Conservation (phyloP, 2,113 vertebrate genomes). For the Stigmatopora argus region DNA sequence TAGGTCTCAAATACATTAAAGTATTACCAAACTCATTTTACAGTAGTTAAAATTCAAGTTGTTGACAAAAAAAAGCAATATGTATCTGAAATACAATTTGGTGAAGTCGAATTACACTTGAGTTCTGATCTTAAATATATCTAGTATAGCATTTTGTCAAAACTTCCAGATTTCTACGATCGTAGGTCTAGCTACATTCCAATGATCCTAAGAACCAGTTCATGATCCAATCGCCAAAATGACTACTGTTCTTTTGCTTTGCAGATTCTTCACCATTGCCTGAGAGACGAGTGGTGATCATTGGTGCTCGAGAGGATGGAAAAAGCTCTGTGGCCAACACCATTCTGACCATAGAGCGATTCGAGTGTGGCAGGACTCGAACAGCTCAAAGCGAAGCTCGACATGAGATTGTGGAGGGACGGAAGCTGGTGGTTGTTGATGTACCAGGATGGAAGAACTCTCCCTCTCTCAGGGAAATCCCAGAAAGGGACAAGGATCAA, state of each 20-base stretch:
- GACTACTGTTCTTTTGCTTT: no score
- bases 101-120: neutral
- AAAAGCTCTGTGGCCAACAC: constrained; percentile 47
- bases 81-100: neutral
- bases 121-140: neutral
- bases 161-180: no score
- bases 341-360: constrained; percentile 25
- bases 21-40: no score
- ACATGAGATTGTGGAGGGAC: constrained; percentile 19
- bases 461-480: constrained; percentile 31
- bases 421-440: constrained; percentile 41
- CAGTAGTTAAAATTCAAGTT: no score
- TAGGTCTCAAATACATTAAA: no score
- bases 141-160: neutral
- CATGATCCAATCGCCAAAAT: no score
- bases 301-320: constrained; percentile 37
- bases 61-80: neutral
- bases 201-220: no score
- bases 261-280: neutral
- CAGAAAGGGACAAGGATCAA: constrained; percentile 32
- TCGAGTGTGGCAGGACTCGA: constrained; percentile 37
- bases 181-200: no score
- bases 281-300: constrained; percentile 33
- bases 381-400: constrained; percentile 28
- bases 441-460: constrained; percentile 39